Conservation (phyloP, 2,888 invertebrate species). For the Perizoma affinitatum region DNA sequence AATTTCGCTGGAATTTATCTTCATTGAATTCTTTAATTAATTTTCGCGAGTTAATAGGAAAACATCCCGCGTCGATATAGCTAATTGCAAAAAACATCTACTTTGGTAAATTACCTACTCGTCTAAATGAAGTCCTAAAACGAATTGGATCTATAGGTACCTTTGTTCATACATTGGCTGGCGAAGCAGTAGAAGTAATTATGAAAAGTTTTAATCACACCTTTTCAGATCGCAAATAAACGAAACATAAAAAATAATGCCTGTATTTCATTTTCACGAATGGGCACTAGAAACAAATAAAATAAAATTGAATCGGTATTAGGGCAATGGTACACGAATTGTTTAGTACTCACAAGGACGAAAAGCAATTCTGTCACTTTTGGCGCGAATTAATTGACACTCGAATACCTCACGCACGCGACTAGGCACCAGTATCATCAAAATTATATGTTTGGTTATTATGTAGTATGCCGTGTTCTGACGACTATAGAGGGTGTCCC, state of each 20-base stretch:
- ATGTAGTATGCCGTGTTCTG: conserved; percentile 36
- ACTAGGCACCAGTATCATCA: too few relatives aligned
- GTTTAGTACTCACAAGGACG: conserved; percentile 54
- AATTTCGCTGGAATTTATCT: conserved; percentile 9
- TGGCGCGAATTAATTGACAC: conserved; percentile 67
- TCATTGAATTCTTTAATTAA: conserved; percentile 6
- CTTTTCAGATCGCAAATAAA: background rate
- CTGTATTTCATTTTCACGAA: conserved; percentile 14
- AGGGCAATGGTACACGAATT: conserved; percentile 37
- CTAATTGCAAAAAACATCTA: too few relatives aligned
- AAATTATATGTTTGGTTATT: conserved; percentile 30
- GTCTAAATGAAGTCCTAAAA: too few relatives aligned
- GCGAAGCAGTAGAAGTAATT: too few relatives aligned
- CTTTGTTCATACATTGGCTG: too few relatives aligned
- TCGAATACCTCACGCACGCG: conserved; percentile 57
- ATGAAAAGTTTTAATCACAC: conserved; percentile 6
- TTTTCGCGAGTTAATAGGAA: too few relatives aligned
- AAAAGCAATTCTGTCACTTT: conserved; percentile 65
- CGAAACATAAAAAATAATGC: conserved; percentile 15
- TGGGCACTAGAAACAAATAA: conserved; percentile 20
- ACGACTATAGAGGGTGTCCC: conserved; percentile 20
- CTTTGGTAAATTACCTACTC: too few relatives aligned
- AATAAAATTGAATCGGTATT: conserved; percentile 30
- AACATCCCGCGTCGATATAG: too few relatives aligned
- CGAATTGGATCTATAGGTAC: too few relatives aligned